These are phyloP conservation scores for Tiliacea citrago DNA, from an alignment of 2,888 invertebrate genomes.

Conservation along the genomic window DNA sequence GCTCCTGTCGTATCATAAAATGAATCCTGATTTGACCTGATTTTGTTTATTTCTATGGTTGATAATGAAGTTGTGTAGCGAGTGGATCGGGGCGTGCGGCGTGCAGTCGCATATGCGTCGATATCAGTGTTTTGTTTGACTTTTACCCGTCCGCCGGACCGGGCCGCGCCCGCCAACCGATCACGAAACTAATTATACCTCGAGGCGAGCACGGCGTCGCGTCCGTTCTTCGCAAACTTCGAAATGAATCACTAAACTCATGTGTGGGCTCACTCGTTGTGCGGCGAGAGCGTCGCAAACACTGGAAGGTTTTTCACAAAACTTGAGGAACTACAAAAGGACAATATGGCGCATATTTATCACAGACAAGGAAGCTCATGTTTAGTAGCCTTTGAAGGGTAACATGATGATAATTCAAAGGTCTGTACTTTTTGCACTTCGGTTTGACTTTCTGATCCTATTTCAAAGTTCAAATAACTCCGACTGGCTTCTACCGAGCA, in stretches of 20 bases:
- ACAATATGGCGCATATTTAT: conserved; percentile 5
- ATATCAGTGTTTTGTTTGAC: conserved; percentile 84
- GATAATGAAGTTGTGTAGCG: conserved; percentile 53
- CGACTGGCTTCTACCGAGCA: conserved; percentile 20
- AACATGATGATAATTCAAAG: not conserved
- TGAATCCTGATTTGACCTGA: conserved; percentile 37
- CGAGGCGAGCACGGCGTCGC: conserved; percentile 77
- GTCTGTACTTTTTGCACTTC: not conserved
- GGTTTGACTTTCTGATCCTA: conserved; percentile 23
- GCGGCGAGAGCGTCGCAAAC: conserved; percentile 47
- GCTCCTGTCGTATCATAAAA: conserved; percentile 28
- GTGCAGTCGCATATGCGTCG: conserved; percentile 69
- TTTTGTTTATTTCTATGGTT: conserved; percentile 42
- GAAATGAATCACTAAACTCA: conserved; percentile 77
- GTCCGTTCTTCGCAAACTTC: conserved; percentile 80
- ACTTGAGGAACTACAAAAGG: conserved; percentile 30
- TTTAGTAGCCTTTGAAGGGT: not conserved
- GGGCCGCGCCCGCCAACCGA: conserved; percentile 69
- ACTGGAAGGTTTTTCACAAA: conserved; percentile 31
- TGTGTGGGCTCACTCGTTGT: conserved; percentile 66
- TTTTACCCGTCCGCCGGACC: conserved; percentile 73
- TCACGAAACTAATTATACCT: conserved; percentile 87
- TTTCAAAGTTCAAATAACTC: conserved; percentile 43
- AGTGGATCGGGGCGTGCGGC: conserved; percentile 23
- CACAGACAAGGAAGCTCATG: not conserved